Conservation (phyloP, 1,140 invertebrate genomes). For the Galendromus occidentalis region DNA sequence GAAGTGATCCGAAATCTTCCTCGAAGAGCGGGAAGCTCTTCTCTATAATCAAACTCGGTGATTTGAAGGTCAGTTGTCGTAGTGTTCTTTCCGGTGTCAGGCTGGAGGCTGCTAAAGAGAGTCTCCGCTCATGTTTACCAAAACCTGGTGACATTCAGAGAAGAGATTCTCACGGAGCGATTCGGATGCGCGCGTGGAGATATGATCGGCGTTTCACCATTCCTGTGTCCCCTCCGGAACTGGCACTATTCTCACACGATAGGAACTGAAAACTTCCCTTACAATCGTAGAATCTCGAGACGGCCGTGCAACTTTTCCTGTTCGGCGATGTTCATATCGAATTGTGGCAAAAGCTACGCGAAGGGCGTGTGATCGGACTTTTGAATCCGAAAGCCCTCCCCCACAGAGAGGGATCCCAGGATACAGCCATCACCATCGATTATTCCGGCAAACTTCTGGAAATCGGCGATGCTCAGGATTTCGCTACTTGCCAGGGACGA, state of each 20-base stretch:
- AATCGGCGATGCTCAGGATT: not conserved
- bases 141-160: too few species aligned
- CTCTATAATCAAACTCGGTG: not conserved
- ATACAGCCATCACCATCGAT: not conserved
- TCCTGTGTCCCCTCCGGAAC: too few species aligned
- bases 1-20: constrained; percentile 1
- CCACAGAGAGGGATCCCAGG: not conserved
- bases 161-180: too few species aligned
- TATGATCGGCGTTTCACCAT: too few species aligned
- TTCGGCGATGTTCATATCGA: not conserved
- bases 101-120: too few species aligned
- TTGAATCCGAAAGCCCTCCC: not conserved
- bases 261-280: too few species aligned
- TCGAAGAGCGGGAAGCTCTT: constrained; percentile 1
- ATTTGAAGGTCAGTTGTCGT: constrained; percentile 1
- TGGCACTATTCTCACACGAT: too few species aligned
- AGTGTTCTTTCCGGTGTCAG: too few species aligned
- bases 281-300: not conserved
- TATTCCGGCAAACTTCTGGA: constrained; percentile 3
- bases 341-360: not conserved
- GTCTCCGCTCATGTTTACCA: too few species aligned
- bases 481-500: not conserved
- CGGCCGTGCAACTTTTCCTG: not conserved
- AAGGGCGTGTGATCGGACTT: not conserved
- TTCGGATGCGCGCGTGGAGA: too few species aligned